These are phyloP conservation scores for Paralinhomoeus sp. DNA, from an alignment of 2,888 invertebrate genomes.

Conservation along the genomic window DNA sequence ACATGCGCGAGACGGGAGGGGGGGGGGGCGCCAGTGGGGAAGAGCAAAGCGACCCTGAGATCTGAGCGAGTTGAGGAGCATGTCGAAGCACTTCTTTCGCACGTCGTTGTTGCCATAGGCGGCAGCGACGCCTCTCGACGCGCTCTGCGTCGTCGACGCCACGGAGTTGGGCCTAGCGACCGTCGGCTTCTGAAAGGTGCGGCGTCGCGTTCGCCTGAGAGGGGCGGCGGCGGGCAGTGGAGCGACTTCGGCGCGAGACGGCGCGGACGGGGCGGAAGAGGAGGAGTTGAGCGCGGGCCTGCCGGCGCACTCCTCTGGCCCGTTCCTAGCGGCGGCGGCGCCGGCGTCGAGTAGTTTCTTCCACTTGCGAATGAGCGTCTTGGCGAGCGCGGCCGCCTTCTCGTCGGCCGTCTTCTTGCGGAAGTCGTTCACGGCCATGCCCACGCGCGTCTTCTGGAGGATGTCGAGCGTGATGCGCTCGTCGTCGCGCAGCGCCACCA, in stretches of 20 bases:
- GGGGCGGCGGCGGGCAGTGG: no score
- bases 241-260: no score
- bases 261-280: no score
- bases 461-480: conserved; percentile 69
- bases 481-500: conserved; percentile 56
- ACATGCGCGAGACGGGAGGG: no score
- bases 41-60: neutral
- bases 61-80: conserved; percentile 12
- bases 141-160: neutral
- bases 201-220: neutral
- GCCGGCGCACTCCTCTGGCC: no score
- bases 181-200: neutral
- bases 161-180: neutral
- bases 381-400: conserved; percentile 74
- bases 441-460: conserved; percentile 64
- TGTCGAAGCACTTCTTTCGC: conserved; percentile 11
- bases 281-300: no score
- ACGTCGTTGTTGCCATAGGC: no score
- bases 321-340: no score
- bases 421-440: conserved; percentile 91
- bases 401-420: conserved; percentile 71
- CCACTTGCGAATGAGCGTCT: conserved; percentile 90
- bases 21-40: no score
- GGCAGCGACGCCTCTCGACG: conserved; percentile 1
- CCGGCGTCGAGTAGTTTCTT: conserved; percentile 47